phyloP scores from a whole-genome alignment of 2,797 vertebrate genomes.

The Sphenodon punctatus region DNA sequence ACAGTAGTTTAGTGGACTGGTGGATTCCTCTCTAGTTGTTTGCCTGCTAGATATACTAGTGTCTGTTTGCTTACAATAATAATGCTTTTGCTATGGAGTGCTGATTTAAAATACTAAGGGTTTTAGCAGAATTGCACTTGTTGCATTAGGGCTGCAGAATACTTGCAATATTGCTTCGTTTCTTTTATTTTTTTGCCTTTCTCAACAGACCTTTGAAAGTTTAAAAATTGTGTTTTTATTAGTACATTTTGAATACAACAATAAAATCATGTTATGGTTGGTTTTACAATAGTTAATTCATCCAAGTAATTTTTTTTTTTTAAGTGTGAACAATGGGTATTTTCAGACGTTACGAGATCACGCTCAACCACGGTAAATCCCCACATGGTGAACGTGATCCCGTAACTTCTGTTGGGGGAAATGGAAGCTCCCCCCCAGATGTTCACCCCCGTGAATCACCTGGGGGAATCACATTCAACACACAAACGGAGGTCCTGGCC shows the following conservation, averaged over 20 bases:
- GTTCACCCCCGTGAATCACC: too few relatives aligned
- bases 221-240: neutral
- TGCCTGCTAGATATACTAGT: too few relatives aligned
- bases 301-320: constrained; percentile 23
- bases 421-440: too few relatives aligned
- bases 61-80: constrained; percentile 4
- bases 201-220: neutral
- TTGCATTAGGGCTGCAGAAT: neutral
- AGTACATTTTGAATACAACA: neutral
- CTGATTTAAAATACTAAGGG: neutral
- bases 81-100: constrained; percentile 24
- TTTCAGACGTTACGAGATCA: too few relatives aligned
- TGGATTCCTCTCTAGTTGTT: constrained; percentile 15
- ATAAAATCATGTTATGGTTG: constrained; percentile 13
- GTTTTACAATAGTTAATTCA: constrained; percentile 6
- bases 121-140: neutral
- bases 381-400: too few relatives aligned
- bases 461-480: too few relatives aligned
- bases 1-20: neutral
- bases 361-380: too few relatives aligned
- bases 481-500: too few relatives aligned
- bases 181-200: neutral
- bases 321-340: too few relatives aligned
- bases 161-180: neutral
- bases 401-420: too few relatives aligned